A percentile compares a stretch with the other conserved stretches of the same genome.
Evolutionary conservation across 2,888 invertebrate genomes (phyloP).

Genomic region (Temnothorax rugatulus): DNA sequence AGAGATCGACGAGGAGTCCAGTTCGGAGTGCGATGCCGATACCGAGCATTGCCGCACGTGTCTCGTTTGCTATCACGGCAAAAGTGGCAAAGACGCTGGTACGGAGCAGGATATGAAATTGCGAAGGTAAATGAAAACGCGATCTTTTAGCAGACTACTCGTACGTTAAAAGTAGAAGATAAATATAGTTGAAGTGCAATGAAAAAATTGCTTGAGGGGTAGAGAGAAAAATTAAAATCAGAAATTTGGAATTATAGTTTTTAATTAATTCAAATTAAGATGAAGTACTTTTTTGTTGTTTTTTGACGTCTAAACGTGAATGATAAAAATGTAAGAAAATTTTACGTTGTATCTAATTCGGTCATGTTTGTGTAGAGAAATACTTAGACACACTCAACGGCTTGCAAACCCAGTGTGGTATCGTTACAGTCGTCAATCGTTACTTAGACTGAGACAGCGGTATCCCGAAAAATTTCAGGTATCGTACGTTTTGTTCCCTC

Average conservation of each 20-base stretch:
- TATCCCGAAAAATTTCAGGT: constrained; percentile 90
- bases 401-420: constrained; percentile 93
- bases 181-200: not conserved
- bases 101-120: constrained; percentile 79
- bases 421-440: constrained; percentile 93
- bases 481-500: constrained; percentile 14
- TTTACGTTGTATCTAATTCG: not conserved
- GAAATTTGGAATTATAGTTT: not conserved
- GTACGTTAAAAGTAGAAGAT: not conserved
- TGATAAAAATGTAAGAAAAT: not conserved
- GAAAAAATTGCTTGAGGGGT: not conserved
- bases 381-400: constrained; percentile 91
- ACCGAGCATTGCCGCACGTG: constrained; percentile 81
- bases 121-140: constrained; percentile 74
- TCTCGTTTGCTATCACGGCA: constrained; percentile 80
- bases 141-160: constrained; percentile 3
- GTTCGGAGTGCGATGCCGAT: constrained; percentile 77
- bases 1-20: constrained; percentile 80
- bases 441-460: constrained; percentile 92
- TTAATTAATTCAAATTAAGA: not conserved
- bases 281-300: not conserved
- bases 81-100: constrained; percentile 67
- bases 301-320: not conserved
- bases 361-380: constrained; percentile 80
- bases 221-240: not conserved